A percentile compares a stretch with the other conserved stretches of the same genome.
Conservation (phyloP, 2,888 invertebrate species). For the Eurois occulta region DNA sequence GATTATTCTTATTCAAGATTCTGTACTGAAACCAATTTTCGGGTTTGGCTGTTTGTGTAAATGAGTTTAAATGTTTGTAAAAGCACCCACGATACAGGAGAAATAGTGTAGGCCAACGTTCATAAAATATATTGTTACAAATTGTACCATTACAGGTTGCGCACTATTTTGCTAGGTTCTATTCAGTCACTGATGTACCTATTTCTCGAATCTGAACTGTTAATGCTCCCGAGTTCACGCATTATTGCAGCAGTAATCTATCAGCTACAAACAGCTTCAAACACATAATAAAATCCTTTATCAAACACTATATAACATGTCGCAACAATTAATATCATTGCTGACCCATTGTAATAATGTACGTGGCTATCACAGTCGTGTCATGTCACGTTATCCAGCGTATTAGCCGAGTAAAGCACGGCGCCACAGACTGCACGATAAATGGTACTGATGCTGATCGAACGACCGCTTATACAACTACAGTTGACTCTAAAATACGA, state of each 20-base stretch:
- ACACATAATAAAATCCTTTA: slow-evolving; percentile 18
- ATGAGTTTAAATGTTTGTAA: too few relatives aligned
- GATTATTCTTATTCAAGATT: background rate
- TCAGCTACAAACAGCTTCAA: background rate
- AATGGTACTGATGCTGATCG: slow-evolving; percentile 76
- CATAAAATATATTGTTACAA: background rate
- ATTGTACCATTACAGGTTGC: background rate
- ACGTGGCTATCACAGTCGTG: slow-evolving; percentile 70
- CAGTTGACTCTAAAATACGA: slow-evolving; percentile 80
- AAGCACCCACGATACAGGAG: too few relatives aligned
- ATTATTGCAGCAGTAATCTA: background rate
- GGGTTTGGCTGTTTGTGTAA: too few relatives aligned
- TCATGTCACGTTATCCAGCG: slow-evolving; percentile 80
- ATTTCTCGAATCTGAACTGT: background rate
- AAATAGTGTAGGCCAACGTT: too few relatives aligned
- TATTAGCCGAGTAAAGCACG: slow-evolving; percentile 77
- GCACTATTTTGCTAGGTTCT: background rate
- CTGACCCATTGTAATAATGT: slow-evolving; percentile 58
- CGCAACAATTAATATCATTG: slow-evolving; percentile 31
- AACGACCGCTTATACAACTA: slow-evolving; percentile 76
- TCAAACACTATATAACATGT: slow-evolving; percentile 24
- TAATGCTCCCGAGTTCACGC: background rate
- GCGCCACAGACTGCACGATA: slow-evolving; percentile 74
- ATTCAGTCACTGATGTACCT: background rate
- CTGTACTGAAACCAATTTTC: too few relatives aligned